Conservation (phyloP, 1,140 invertebrate genomes). For the Cotesia chilonis region DNA sequence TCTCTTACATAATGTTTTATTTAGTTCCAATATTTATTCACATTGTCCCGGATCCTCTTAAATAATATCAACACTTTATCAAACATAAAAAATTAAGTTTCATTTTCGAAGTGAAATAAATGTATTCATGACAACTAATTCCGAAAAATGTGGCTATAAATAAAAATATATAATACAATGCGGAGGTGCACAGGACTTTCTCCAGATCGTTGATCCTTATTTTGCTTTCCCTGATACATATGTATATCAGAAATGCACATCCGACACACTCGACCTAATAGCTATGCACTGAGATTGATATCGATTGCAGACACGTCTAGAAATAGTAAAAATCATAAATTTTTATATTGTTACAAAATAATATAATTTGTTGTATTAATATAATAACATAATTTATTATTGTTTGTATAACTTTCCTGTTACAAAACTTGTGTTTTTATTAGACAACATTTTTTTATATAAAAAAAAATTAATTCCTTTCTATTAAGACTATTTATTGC, state of each 20-base stretch:
- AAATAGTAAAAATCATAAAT: constrained; percentile 18
- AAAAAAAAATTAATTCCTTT: too few relatives aligned
- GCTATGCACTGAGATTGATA: neutral
- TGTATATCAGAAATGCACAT: neutral
- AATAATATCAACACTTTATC: neutral
- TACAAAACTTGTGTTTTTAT: too few relatives aligned
- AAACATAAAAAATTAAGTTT: neutral
- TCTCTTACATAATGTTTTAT: too few relatives aligned
- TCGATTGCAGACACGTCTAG: constrained; percentile 15
- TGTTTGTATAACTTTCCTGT: too few relatives aligned
- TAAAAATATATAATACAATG: constrained; percentile 41
- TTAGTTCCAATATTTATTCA: too few relatives aligned
- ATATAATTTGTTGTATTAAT: too few relatives aligned
- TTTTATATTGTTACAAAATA: too few relatives aligned
- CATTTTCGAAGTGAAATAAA: constrained; percentile 20
- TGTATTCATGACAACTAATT: constrained; percentile 17
- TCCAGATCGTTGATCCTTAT: constrained; percentile 52
- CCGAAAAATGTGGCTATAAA: constrained; percentile 40
- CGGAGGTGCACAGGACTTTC: constrained; percentile 50
- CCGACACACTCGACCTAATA: neutral
- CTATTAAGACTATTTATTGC: too few relatives aligned
- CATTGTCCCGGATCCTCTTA: too few relatives aligned
- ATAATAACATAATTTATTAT: neutral
- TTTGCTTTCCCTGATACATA: constrained; percentile 54
- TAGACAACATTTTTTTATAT: too few relatives aligned